Base-by-base conservation (phyloP, 37 sponge, comb jelly and placozoan genomes). In the Crambe crambe region DNA sequence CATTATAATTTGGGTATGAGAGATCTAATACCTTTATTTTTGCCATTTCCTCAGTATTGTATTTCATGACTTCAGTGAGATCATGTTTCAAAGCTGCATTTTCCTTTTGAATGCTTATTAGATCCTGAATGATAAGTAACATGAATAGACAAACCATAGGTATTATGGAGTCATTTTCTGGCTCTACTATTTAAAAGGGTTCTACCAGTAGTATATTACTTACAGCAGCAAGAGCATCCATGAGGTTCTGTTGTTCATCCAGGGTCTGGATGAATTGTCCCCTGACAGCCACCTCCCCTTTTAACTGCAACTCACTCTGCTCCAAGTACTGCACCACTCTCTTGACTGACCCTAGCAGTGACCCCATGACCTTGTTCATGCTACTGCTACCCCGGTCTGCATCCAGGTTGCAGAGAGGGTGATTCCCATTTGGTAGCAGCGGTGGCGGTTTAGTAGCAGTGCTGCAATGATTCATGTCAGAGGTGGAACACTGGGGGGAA, bases 201-300 rank as follows among this genome's bases (percentile, higher is more conserved):
- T 40, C 22, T 40, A 42, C 10, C 41, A 8, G 34, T 38, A 30
- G 37, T 2, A 6, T 37, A 10, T 34, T 44, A 51, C 86, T 76
- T 15, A 89, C 90, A 25, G 80, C 36, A 34, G 86, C 74, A 31
- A 89, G 81, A 22, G 74, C 56, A 40, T 89, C 90, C 77, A 89
- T 79, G 27, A 89, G 81, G 41, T 80, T 70, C 87, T 89, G 90
- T 76, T 89, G 90, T 58, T 84, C 85, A 0, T 41, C 26, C 86
- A 89, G 78, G 18, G 86, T 64, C 26, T 74, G 68, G 71, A 89
- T 63, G 25, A 89, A 42, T 60, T 89, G 80, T 0, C 51, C 80
- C 31, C 90, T 34, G 30, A 89, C 60, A 0, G 51, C 76, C 43
- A 85, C 71, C 57, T 89, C 90, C 54, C 80, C 76, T 18, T 25